Conservation (phyloP, 1,140 invertebrate genomes). For the Zaprionus kolodkinae region DNA sequence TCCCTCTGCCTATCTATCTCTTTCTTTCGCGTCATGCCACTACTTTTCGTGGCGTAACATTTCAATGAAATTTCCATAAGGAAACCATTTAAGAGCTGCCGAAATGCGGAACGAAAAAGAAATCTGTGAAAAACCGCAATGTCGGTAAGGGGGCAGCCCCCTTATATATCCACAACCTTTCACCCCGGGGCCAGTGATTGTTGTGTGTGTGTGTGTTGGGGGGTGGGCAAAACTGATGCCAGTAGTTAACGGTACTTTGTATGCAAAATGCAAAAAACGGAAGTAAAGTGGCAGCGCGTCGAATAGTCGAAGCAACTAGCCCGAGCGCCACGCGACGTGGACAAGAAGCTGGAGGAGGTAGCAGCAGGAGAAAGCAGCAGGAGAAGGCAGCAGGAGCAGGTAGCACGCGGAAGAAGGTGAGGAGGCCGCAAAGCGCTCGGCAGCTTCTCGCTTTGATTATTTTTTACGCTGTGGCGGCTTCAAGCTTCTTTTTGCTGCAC, state of each 20-base stretch:
- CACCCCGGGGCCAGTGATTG: slow-evolving; percentile 20
- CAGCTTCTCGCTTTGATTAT: slow-evolving; percentile 59
- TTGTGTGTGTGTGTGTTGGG: slow-evolving; percentile 42
- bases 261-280: slow-evolving; percentile 79
- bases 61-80: slow-evolving; percentile 71
- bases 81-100: slow-evolving; percentile 60
- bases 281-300: slow-evolving; percentile 54
- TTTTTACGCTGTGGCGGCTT: slow-evolving; percentile 41
- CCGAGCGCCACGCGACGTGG: slow-evolving; percentile 18
- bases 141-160: slow-evolving; percentile 27
- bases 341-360: neutral
- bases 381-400: neutral
- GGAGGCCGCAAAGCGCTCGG: slow-evolving; percentile 43
- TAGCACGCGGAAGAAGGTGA: neutral
- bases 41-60: slow-evolving; percentile 42
- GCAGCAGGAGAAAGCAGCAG: neutral
- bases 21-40: neutral
- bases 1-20: neutral
- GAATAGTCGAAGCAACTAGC: slow-evolving; percentile 49
- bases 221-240: slow-evolving; percentile 59
- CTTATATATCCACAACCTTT: neutral
- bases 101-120: slow-evolving; percentile 46
- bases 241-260: slow-evolving; percentile 80
- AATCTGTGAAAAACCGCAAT: slow-evolving; percentile 71
- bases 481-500: slow-evolving; percentile 44